Conservation (phyloP, 2,888 invertebrate genomes). For the Thalpophila matura region DNA sequence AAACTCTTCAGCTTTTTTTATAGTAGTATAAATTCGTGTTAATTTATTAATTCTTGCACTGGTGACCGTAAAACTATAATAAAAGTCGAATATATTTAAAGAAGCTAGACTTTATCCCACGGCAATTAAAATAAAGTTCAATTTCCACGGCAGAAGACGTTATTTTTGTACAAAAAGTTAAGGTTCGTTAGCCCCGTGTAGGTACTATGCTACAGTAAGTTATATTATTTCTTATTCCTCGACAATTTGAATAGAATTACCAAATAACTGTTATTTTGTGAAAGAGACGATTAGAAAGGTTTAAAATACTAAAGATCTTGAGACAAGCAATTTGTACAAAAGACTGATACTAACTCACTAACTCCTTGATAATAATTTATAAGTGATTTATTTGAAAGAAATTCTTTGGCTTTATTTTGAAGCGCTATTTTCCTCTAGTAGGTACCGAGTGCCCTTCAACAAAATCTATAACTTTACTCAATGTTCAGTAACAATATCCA, state of each 20-base stretch:
- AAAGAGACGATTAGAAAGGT: not conserved
- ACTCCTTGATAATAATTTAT: too few relatives aligned
- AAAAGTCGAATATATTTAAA: slow-evolving; percentile 11
- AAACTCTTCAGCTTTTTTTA: too few relatives aligned
- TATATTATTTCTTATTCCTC: not conserved
- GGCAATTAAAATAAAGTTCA: slow-evolving; percentile 14
- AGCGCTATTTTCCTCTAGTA: too few relatives aligned
- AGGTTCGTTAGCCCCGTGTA: slow-evolving; percentile 19
- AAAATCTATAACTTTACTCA: too few relatives aligned
- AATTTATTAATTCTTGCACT: slow-evolving; percentile 35
- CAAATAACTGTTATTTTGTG: not conserved
- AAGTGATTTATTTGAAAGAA: too few relatives aligned
- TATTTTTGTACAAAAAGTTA: slow-evolving; percentile 5
- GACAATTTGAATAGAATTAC: not conserved
- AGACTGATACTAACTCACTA: too few relatives aligned
- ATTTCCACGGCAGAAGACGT: slow-evolving; percentile 15
- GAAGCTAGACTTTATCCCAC: slow-evolving; percentile 20
- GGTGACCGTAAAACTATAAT: slow-evolving; percentile 27
- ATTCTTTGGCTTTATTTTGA: too few relatives aligned
- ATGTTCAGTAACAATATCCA: slow-evolving; percentile 3
- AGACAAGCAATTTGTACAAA: too few relatives aligned
- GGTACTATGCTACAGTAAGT: not conserved
- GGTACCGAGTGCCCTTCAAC: too few relatives aligned
- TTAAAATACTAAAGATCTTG: not conserved
- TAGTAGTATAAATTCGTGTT: slow-evolving; percentile 13